A percentile compares a stretch with the other conserved stretches of the same genome.
These are phyloP conservation scores for Sisyra terminalis DNA, from an alignment of 2,888 invertebrate genomes.

Conservation along the genomic window DNA sequence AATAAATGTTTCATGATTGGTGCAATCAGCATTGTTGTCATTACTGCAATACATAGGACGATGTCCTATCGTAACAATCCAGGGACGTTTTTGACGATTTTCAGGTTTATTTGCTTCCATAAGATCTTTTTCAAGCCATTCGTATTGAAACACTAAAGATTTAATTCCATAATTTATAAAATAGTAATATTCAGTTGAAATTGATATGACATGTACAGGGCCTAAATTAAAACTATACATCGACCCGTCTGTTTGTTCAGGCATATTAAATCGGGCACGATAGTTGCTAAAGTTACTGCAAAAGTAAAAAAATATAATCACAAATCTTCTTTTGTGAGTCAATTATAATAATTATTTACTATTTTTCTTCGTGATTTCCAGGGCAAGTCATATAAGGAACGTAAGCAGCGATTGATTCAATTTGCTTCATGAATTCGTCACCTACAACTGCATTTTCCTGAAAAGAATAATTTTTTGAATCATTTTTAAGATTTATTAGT, in stretches of 20 bases:
- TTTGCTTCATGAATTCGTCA: conserved; percentile 85
- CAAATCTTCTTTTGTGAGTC: background rate
- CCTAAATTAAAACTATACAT: conserved; percentile 83
- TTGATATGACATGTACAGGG: conserved; percentile 75
- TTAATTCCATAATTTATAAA: conserved; percentile 73
- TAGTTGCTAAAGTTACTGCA: conserved; percentile 90
- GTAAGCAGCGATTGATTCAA: conserved; percentile 75
- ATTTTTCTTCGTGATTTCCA: conserved; percentile 77
- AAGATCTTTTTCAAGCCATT: conserved; percentile 78
- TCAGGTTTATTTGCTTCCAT: conserved; percentile 52
- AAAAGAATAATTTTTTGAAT: conserved; percentile 9
- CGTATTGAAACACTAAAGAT: conserved; percentile 60
- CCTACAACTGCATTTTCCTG: conserved; percentile 63
- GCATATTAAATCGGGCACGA: conserved; percentile 82
- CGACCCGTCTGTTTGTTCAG: conserved; percentile 49
- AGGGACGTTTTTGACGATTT: conserved; percentile 53
- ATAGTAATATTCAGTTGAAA: conserved; percentile 92
- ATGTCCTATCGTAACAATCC: conserved; percentile 60
- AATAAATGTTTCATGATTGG: conserved; percentile 38
- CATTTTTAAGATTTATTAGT: background rate
- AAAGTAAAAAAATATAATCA: conserved; percentile 13
- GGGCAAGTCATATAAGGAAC: conserved; percentile 86
- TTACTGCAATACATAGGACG: conserved; percentile 69
- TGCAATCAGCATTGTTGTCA: conserved; percentile 51
- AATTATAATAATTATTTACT: conserved; percentile 34